Conservation (phyloP, 2,888 invertebrate genomes). For the Agriopis leucophaearia region DNA sequence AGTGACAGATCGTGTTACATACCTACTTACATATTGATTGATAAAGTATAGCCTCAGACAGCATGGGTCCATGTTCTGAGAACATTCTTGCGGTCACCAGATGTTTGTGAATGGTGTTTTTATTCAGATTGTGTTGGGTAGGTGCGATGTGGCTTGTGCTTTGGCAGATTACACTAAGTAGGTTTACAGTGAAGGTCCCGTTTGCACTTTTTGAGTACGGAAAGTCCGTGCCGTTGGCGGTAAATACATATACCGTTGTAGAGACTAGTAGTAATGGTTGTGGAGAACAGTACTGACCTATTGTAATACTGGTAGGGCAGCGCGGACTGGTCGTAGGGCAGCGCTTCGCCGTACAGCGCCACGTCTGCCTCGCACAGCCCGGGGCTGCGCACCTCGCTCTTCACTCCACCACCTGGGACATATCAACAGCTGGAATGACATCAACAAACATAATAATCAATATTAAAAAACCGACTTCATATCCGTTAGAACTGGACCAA, state of each 20-base stretch:
- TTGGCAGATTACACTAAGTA: neutral
- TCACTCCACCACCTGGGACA: slow-evolving; percentile 83
- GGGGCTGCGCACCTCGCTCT: slow-evolving; percentile 91
- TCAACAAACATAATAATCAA: neutral
- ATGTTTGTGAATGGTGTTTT: slow-evolving; percentile 12
- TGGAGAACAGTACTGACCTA: slow-evolving; percentile 77
- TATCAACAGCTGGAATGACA: neutral
- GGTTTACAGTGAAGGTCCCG: no score
- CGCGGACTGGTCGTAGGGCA: slow-evolving; percentile 84
- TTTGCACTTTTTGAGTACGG: no score
- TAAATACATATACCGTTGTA: no score
- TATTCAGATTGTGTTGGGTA: neutral
- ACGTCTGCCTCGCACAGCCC: slow-evolving; percentile 87
- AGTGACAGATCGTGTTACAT: slow-evolving; percentile 30
- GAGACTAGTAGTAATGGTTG: no score
- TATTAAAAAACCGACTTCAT: no score
- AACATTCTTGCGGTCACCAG: slow-evolving; percentile 10
- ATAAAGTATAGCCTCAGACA: slow-evolving; percentile 31
- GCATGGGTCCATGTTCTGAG: slow-evolving; percentile 31
- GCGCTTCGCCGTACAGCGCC: slow-evolving; percentile 82
- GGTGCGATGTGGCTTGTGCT: neutral
- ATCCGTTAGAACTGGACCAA: no score
- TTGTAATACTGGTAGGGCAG: slow-evolving; percentile 92
- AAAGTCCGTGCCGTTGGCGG: no score
- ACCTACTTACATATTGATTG: slow-evolving; percentile 31